Conservation (phyloP, 2,113 vertebrate genomes). For the Gasterosteus nipponicus region DNA sequence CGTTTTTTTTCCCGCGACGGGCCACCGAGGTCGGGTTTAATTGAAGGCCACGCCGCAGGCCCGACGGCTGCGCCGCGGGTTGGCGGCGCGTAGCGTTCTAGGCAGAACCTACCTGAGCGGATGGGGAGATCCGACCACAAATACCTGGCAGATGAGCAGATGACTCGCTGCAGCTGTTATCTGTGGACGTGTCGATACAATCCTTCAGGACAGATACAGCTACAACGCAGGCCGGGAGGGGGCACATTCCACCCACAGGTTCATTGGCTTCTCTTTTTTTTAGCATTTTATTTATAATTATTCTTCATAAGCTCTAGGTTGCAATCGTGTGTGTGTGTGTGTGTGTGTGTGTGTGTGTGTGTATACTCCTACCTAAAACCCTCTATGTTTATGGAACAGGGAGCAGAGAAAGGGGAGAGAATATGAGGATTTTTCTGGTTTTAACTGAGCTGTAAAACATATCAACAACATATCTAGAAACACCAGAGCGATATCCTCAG, state of each 20-base stretch:
- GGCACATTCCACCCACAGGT: slow-evolving; percentile 43
- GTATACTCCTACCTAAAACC: slow-evolving; percentile 47
- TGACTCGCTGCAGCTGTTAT: slow-evolving; percentile 59
- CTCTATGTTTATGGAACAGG: slow-evolving; percentile 3
- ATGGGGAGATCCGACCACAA: slow-evolving; percentile 36
- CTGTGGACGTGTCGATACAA: slow-evolving; percentile 53
- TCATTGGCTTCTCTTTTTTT: slow-evolving; percentile 44
- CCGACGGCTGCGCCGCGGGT: slow-evolving; percentile 19
- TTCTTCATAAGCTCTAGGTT: slow-evolving; percentile 44
- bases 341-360: neutral
- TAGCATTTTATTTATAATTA: slow-evolving; percentile 58
- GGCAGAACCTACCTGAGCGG: slow-evolving; percentile 16
- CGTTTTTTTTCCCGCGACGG: too few relatives aligned
- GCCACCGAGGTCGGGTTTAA: too few relatives aligned
- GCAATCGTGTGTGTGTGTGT: slow-evolving; percentile 21
- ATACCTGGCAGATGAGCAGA: slow-evolving; percentile 44
- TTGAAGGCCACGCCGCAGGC: slow-evolving; percentile 37
- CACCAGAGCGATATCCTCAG: neutral
- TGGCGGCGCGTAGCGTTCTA: slow-evolving; percentile 24
- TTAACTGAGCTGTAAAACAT: neutral
- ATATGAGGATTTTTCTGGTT: slow-evolving; percentile 21
- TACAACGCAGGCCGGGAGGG: slow-evolving; percentile 53
- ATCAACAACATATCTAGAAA: neutral
- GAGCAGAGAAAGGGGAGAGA: neutral
- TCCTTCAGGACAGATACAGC: slow-evolving; percentile 51